Evolutionary conservation across 2,797 vertebrate genomes (phyloP).

Genomic region (Onychomys torridus): DNA sequence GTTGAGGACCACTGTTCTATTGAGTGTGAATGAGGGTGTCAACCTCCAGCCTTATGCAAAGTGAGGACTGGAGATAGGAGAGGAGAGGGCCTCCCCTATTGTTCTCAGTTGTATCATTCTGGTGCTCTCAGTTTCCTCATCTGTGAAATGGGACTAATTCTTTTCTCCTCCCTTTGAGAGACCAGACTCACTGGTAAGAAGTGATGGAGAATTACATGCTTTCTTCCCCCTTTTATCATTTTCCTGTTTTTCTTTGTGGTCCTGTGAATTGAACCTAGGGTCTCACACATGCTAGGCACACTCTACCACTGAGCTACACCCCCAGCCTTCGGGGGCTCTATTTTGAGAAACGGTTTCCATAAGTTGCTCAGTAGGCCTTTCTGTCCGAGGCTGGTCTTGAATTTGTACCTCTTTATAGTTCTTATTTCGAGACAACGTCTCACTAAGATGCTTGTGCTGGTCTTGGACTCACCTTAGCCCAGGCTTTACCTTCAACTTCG

Average conservation of each 20-base stretch:
- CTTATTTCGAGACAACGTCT: background rate
- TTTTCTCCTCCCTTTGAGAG: background rate
- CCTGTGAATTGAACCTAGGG: background rate
- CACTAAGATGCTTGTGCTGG: background rate
- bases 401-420: background rate
- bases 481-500: background rate
- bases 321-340: background rate
- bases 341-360: background rate
- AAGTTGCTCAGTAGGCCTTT: background rate
- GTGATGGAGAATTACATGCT: background rate
- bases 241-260: background rate
- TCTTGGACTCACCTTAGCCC: background rate
- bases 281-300: background rate
- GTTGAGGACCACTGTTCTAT: background rate
- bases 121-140: background rate
- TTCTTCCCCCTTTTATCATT: background rate
- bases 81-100: background rate
- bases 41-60: background rate
- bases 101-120: background rate
- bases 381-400: background rate
- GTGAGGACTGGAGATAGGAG: background rate
- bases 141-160: conserved; percentile 22
- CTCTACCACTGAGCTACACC: background rate
- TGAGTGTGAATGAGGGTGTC: background rate
- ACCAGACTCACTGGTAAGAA: background rate